Evolutionary conservation across 2,888 invertebrate genomes (phyloP), one percentile per base, ranked within the genome.

Genomic region (Morpho deidamia): DNA sequence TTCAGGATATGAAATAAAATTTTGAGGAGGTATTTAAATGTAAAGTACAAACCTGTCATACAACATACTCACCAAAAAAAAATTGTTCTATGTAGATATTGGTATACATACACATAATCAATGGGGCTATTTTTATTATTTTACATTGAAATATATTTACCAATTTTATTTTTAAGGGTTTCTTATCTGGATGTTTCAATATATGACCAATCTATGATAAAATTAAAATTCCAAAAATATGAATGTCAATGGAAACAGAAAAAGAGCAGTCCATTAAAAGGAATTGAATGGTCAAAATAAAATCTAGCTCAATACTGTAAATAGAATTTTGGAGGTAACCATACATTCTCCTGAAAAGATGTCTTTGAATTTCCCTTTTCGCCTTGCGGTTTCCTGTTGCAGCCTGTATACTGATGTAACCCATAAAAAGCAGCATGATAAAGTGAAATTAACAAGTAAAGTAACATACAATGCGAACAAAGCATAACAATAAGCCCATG

Each of bases 361-460:
- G 92, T 95, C 94, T 92, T 94, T 95, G 90, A 95, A 93, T 93
- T 94, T 95, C 88, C 93, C 93, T 91, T 94, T 94, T 92, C 94
- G 94, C 92, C 94, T 94, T 83, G 93, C 93, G 79, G 91, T 90
- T 89, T 94, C 94, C 89, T 94, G 94, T 87, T 93, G 94, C 90
- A 92, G 92, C 90, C 94, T 93, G 92, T 92, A 93, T 90, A 93
- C 93, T 93, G 92, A 91, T 91, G 91, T 90, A 89, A 90, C 83
- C 91, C 90, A 89, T 90, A 87, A 90, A 89, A 92, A 91, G 92
- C 92, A 92, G 92, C 92, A 91, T 90, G 86, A 83, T 83, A 87
- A 87, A 87, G 83, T 86, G 76, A 88, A 88, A 86, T 86, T 82
- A 84, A 85, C 77, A 86, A 90, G 85, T 87, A 78, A 81, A 78